Conservation (phyloP, 2,113 vertebrate species). For the Hemiprocne comata region DNA sequence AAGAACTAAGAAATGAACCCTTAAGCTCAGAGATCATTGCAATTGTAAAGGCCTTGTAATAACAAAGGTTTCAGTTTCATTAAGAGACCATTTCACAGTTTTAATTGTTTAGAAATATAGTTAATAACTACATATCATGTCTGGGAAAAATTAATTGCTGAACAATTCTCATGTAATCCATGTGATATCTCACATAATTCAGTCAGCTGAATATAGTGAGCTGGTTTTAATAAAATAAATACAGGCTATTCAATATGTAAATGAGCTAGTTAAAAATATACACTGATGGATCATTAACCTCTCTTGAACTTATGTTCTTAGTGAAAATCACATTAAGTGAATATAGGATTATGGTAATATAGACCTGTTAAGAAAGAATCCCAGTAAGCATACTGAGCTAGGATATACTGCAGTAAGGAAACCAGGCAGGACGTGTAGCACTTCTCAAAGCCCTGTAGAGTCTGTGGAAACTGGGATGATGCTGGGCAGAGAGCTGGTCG, state of each 20-base stretch:
- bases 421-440: neutral
- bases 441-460: neutral
- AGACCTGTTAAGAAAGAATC: slow-evolving; percentile 1
- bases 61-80: slow-evolving; percentile 3
- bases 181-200: slow-evolving; percentile 46
- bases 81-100: neutral
- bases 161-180: slow-evolving; percentile 12
- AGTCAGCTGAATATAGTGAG: slow-evolving; percentile 14
- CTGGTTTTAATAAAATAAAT: slow-evolving; percentile 65
- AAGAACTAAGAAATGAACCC: neutral
- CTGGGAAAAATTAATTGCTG: slow-evolving; percentile 26
- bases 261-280: slow-evolving; percentile 60
- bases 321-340: slow-evolving; percentile 45
- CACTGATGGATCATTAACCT: slow-evolving; percentile 66
- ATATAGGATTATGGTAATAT: slow-evolving; percentile 10
- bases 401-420: neutral
- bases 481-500: neutral
- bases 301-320: slow-evolving; percentile 61
- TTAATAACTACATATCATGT: neutral
- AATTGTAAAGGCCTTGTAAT: neutral
- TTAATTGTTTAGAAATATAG: slow-evolving; percentile 45
- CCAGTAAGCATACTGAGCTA: neutral
- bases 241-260: slow-evolving; percentile 51
- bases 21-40: neutral
- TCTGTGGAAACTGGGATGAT: neutral